Evolutionary conservation across 2,797 vertebrate species (phyloP), one percentile per base, ranked within the genome.

Genomic region (Scomberomorus guttatus): DNA sequence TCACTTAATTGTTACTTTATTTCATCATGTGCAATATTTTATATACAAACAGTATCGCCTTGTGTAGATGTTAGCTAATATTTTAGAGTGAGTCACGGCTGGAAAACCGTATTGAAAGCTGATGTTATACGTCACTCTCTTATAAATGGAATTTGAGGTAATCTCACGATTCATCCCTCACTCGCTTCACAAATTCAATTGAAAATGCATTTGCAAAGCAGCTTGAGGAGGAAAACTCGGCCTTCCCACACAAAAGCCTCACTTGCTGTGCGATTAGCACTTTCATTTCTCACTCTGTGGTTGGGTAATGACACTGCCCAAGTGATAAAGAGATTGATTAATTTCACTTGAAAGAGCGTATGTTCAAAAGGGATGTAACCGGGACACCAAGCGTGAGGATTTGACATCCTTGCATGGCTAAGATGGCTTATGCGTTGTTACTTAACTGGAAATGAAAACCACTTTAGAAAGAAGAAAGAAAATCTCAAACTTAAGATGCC

Each of bases 291-390:
- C 96, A 96, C 96, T 95, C 95, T 96, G 96, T 93, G 95, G 96
- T 96, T 93, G 95, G 95, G 95, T 96, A 97, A 97, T 97, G 96
- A 97, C 96, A 95, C 94, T 95, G 95, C 90, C 88, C 93, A 91
- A 96, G 95, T 96, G 96, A 97, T 97, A 97, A 96, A 98, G 95
- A 96, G 95, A 96, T 96, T 97, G 97, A 98, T 98, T 97, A 97
- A 98, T 97, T 97, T 96, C 93, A 95, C 96, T 97, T 96, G 96
- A 97, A 97, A 96, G 95, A 94, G 93, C 92, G 84, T 93, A 94
- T 96, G 96, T 95, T 97, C 94, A 96, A 96, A 97, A 94, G 88
- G 93, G 93, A 95, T 94, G 94, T 90, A 91, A 90, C 92, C 56
- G 81, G 89, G 94, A 93, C 29, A 22, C 93, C 88, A 72, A 27